Percentiles rank a stretch among this genome's conserved stretches.
Conservation (phyloP, 2,888 invertebrate genomes). For the Nebria brevicollis region DNA sequence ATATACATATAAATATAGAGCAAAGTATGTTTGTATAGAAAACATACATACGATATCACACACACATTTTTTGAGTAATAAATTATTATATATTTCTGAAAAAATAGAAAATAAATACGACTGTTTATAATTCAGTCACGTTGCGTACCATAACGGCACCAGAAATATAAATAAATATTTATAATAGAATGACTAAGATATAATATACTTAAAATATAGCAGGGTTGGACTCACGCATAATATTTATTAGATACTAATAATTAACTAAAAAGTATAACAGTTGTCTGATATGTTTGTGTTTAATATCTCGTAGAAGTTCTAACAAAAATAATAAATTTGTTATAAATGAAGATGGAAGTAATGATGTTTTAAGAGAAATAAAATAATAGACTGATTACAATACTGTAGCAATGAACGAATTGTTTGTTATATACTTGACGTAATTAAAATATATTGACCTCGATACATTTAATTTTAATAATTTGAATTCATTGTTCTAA, state of each 20-base stretch:
- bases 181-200: constrained; percentile 1
- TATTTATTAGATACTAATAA: too few relatives aligned
- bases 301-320: too few relatives aligned
- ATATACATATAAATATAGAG: not conserved
- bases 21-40: not conserved
- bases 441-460: constrained; percentile 19
- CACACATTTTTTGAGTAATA: not conserved
- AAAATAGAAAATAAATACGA: not conserved
- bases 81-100: not conserved
- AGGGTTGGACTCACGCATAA: not conserved
- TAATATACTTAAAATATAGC: not conserved
- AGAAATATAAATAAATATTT: constrained; percentile 1
- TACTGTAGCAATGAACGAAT: not conserved
- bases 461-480: constrained; percentile 10
- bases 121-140: constrained; percentile 1
- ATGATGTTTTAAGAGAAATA: not conserved
- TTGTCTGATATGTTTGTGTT: too few relatives aligned
- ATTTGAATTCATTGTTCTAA: not conserved
- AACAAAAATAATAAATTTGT: too few relatives aligned
- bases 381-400: not conserved
- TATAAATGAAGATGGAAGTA: too few relatives aligned
- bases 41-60: not conserved
- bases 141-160: not conserved
- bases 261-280: too few relatives aligned
- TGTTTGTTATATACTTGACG: constrained; percentile 7